These are phyloP conservation scores for Nyctereutes procyonoides DNA, from an alignment of 2,113 vertebrate species.

Conservation along the genomic window DNA sequence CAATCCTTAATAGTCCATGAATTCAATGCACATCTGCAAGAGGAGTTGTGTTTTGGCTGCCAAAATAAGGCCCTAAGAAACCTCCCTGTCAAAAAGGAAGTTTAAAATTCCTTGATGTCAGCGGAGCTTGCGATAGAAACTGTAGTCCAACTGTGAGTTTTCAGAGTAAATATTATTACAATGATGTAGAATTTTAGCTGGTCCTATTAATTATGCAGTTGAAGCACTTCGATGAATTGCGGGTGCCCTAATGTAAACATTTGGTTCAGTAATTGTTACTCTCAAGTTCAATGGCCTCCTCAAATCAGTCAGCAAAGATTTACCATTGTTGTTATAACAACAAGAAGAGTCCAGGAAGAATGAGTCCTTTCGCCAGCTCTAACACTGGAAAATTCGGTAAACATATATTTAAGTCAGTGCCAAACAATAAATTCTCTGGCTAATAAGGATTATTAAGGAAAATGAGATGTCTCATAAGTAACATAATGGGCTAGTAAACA, in stretches of 20 bases:
- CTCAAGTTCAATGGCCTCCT: constrained; percentile 44
- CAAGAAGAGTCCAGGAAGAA: constrained; percentile 26
- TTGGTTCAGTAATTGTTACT: neutral
- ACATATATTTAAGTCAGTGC: neutral
- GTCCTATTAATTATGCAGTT: neutral
- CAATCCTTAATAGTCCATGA: neutral
- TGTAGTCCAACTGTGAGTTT: constrained; percentile 51
- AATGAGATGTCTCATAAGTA: neutral
- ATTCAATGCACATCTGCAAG: neutral
- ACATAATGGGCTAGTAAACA: neutral
- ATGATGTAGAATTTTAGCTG: constrained; percentile 34
- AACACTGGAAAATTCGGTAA: neutral
- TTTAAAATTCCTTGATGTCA: constrained; percentile 66
- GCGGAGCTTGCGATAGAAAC: constrained; percentile 4
- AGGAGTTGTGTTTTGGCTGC: constrained; percentile 43
- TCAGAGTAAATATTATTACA: constrained; percentile 75
- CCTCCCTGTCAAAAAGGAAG: constrained; percentile 54
- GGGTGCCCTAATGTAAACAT: constrained; percentile 15
- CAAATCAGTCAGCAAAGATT: constrained; percentile 47
- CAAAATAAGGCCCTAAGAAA: constrained; percentile 9
- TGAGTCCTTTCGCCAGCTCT: neutral
- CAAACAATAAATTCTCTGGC: constrained; percentile 21
- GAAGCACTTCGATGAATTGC: neutral
- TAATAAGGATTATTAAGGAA: neutral
- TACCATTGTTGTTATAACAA: constrained; percentile 38